Evolutionary conservation across 2,888 invertebrate genomes (phyloP), one percentile per base, ranked within the genome.

Genomic region (Lepidonotus clava): DNA sequence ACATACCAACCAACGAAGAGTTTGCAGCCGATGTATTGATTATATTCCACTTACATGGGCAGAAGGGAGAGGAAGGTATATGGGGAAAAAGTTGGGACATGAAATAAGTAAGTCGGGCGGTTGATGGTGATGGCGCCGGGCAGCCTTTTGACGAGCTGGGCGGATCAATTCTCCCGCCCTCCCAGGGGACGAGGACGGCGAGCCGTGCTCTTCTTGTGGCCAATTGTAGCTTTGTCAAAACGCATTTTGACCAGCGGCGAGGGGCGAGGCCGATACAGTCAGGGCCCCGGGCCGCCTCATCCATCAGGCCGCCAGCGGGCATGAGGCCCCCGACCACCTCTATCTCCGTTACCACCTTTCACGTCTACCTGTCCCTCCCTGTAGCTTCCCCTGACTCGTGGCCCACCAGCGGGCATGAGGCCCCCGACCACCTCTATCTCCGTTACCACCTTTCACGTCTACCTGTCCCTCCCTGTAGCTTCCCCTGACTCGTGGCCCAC

Each of bases 141-240:
- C 61, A 61, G 61, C 28, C 28, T 24, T 61, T 61, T 61, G 61
- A 61, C 61, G 61, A 28, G 8, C 14, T 11, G 61, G 61, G 1
- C 28, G 61, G 61, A 61, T 61, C 61, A 61, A 61, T 61, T 61
- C 61, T 28, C 61, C 61, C 11, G 14, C 11, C 11, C 24, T 24
- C 61, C 24, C 61, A 24, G 21, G 61, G 61, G 61, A 28, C 24
- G 1, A 24, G 2, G 11, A 11, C 61, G 28, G 4, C 24, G 11
- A 24, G 61, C 4, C 61, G 24, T 2, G 28, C 61, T 24, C 24
- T 61, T n/a, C 24, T 61, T 28, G 28, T 24, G 61, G 61, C 61
- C 61, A 61, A 61, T 61, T 61, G 61, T 61, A 14, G 61, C 61
- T 61, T 61, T 61, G 61, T 61, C 61, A 61, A 28, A 61, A 61